Percentiles rank a stretch among this genome's conserved stretches.
Evolutionary conservation across 2,888 invertebrate genomes (phyloP).

Genomic region (Drosophila affinis): DNA sequence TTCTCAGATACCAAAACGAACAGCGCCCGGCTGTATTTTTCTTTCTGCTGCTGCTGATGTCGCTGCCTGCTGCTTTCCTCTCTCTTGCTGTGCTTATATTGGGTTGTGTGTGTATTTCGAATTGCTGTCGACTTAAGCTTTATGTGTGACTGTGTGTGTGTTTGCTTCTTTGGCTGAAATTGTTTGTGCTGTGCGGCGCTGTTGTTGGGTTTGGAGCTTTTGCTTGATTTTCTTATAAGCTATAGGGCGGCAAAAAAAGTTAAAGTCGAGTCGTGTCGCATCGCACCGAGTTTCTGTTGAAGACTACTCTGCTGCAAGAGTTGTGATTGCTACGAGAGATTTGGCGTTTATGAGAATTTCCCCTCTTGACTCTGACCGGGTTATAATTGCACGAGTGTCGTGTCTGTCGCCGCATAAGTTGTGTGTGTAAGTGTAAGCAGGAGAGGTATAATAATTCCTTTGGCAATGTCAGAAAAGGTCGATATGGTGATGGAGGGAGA

Average conservation of each 20-base stretch:
- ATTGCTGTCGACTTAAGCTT: constrained; percentile 78
- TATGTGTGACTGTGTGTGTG: constrained; percentile 39
- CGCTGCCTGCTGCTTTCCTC: constrained; percentile 11
- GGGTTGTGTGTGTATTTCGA: constrained; percentile 57
- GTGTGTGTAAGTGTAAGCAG: constrained; percentile 22
- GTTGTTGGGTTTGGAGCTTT: constrained; percentile 34
- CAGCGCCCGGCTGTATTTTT: constrained; percentile 64
- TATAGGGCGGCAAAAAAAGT: constrained; percentile 65
- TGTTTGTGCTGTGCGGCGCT: constrained; percentile 26
- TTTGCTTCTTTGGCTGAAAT: constrained; percentile 46
- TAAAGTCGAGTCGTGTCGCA: constrained; percentile 54
- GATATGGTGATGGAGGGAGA: constrained; percentile 3
- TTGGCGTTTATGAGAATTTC: constrained; percentile 47
- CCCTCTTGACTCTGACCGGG: constrained; percentile 35
- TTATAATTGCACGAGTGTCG: constrained; percentile 32
- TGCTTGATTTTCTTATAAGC: constrained; percentile 55
- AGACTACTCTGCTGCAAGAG: constrained; percentile 36
- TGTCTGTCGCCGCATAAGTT: constrained; percentile 6
- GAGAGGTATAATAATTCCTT: constrained; percentile 16
- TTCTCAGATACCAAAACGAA: constrained; percentile 79
- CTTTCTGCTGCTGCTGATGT: constrained; percentile 47
- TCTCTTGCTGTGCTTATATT: constrained; percentile 14
- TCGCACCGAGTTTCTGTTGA: constrained; percentile 39
- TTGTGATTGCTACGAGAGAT: constrained; percentile 50
- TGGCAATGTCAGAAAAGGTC: constrained; percentile 47